Evolutionary conservation across 2,113 vertebrate genomes (phyloP).

Genomic region (Nanger granti): DNA sequence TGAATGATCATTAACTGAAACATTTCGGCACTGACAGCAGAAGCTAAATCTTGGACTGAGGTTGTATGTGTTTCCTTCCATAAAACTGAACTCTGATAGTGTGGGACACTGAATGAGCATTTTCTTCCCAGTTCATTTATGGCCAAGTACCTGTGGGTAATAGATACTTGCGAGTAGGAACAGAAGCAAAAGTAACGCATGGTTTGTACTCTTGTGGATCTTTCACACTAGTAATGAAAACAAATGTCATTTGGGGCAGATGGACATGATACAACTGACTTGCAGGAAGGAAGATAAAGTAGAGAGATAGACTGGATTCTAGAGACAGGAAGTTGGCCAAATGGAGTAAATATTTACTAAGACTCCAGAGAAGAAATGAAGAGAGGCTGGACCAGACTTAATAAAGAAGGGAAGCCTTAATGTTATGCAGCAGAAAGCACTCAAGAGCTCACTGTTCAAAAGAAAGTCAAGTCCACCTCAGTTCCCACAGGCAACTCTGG

Average conservation of each 20-base stretch:
- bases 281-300: neutral
- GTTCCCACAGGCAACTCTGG: neutral
- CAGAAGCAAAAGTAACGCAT: neutral
- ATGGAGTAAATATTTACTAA: neutral
- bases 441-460: neutral
- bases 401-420: neutral
- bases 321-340: neutral
- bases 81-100: neutral
- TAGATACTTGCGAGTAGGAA: neutral
- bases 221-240: neutral
- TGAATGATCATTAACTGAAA: conserved; percentile 25
- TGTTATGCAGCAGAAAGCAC: neutral
- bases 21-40: neutral
- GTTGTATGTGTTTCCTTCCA: conserved; percentile 1
- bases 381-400: neutral
- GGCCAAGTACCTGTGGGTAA: neutral
- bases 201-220: neutral
- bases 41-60: conserved; percentile 20
- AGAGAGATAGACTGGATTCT: too few relatives aligned
- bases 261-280: accelerated
- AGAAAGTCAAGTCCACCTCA: neutral
- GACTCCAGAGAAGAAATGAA: neutral
- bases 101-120: neutral
- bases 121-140: neutral
- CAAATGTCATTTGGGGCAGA: neutral